Base-by-base conservation (phyloP, 2,797 vertebrate species). In the Scomberomorus guttatus region DNA sequence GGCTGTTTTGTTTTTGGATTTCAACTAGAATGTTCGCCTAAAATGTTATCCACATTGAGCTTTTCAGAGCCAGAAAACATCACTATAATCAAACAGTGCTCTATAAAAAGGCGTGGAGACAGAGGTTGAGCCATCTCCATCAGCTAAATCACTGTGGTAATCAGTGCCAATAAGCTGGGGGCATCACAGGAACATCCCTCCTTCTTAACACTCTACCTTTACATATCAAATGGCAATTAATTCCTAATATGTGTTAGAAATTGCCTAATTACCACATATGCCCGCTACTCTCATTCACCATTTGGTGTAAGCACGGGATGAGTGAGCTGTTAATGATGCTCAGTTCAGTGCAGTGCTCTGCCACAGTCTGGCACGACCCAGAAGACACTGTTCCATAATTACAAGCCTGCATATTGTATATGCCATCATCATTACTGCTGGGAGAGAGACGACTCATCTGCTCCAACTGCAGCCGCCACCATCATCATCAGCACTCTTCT, bases 191-290 rank as follows among this genome's bases (percentile, higher is more conserved):
- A 79, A 63, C 77, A 74, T 73, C 80, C 60, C 65, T 79, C 56
- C 86, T 83, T 72, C 61, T 92, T 91, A 88, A 89, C 88, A 79
- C 84, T 81, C 46, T 57, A 85, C 82, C 85, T 77, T 81, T 88
- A 80, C 70, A 91, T 90, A 92, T 89, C 85, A 88, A 91, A 88
- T 81, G 73, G 81, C 82, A 93, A 91, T 94, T 93, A 84, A 92
- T 91, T 84, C 72, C 74, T 90, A 87, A 92, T 92, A 91, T 85
- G 88, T 81, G 88, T 90, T 86, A 83, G 77, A 87, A 90, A 89
- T 89, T 58, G 78, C 77, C 77, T 93, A 90, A 92, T 92, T 92
- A 89, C 71, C 69, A 76, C 88, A 81, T 62, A 60, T 87, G 79
- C 81, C 83, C 57, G 69, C 77, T 81, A 17, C 69, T 78, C 76